Base-by-base conservation (phyloP, 2,113 vertebrate genomes). In the Macquaria ambigua region DNA sequence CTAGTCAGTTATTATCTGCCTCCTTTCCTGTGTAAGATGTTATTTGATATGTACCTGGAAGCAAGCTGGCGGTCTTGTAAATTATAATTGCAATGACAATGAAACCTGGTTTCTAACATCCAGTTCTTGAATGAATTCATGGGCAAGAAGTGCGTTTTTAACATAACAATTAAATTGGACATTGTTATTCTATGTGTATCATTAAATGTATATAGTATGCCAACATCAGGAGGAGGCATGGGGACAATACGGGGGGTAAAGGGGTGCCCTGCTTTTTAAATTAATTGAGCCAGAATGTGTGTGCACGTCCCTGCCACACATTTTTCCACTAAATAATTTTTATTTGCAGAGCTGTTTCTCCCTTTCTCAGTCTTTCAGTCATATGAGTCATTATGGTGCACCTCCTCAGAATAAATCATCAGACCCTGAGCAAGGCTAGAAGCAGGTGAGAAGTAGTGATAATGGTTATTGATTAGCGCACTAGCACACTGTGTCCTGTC, bases 401-500 rank as follows among this genome's bases (percentile, higher is more conserved):
- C 85, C 52, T 69, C 63, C 39, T 74, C 48, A 3, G 78, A 84
- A 90, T 87, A 82, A 90, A 86, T 88, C 89, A 73, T 77, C 63
- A 59, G 64, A 62, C 43, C 55, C 46, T 16, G 43, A 53, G 58
- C 68, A n/a, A 28, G 72, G 66, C 67, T 62, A 8, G 75, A 37
- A 72, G 79, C 86, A 94, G 89, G 91, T 93, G 91, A 91, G 82
- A 86, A 90, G 72, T 86, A 84, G 85, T 25, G 84, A 92, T 94
- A 89, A 92, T 94, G 83, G 84, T 89, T 92, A 94, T 93, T 90
- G 90, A 94, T 92, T 88, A 74, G 79, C 37, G 21, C 61, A 21
- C 77, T 11, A 21, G 77, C 74, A 86, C 86, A 62, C 53, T 62
- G 82, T 89, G 88, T 92, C 85, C 81, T 82, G 83, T 88, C 89